These are phyloP conservation scores for Gila orcuttii DNA, from an alignment of 2,113 vertebrate genomes.

Conservation along the genomic window DNA sequence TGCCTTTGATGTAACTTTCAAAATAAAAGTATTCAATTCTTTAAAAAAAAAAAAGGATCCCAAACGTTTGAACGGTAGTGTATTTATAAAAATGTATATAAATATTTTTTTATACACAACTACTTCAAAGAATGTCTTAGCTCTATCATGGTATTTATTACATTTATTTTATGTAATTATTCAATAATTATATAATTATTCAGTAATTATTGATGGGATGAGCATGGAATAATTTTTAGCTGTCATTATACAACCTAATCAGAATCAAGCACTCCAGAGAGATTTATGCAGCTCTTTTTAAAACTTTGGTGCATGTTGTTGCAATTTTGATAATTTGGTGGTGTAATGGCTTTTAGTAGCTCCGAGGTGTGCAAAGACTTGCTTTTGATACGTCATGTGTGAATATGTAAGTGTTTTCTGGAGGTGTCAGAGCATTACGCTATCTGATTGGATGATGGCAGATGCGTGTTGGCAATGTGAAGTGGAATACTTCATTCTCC, in stretches of 20 bases:
- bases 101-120: no score
- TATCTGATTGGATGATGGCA: not conserved
- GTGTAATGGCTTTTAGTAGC: not conserved
- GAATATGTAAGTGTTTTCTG: slow-evolving; percentile 4
- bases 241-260: not conserved
- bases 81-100: no score
- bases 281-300: not conserved
- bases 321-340: not conserved
- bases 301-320: not conserved
- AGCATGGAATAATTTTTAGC: not conserved
- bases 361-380: not conserved
- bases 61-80: no score
- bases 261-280: not conserved
- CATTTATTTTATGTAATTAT: not conserved
- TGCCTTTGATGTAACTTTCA: no score
- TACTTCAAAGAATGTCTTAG: no score
- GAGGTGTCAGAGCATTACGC: not conserved
- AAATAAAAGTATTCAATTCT: no score
- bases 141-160: no score
- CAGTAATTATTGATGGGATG: not conserved
- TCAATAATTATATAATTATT: not conserved
- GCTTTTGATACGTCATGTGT: not conserved
- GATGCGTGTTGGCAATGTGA: slow-evolving; percentile 7
- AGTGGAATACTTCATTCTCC: slow-evolving; percentile 12
- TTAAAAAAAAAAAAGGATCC: no score